Evolutionary conservation across 2,888 invertebrate species (phyloP), one percentile per base, ranked within the genome.

Genomic region (Erynnis tages): DNA sequence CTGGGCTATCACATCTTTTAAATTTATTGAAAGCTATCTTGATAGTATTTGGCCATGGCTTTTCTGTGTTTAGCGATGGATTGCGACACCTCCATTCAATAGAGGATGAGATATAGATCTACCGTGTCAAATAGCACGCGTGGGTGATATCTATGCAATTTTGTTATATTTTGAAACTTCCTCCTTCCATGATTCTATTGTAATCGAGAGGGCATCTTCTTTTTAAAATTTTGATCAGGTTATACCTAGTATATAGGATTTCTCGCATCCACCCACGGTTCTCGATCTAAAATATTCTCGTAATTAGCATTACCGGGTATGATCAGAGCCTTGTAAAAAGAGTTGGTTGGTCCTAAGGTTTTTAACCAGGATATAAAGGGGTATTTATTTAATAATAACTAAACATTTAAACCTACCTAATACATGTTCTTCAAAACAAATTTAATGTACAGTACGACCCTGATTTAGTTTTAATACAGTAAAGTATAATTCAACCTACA

Each of bases 1-100:
- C n/a, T n/a, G n/a, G n/a, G n/a, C n/a, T n/a, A n/a, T n/a, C n/a
- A n/a, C n/a, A n/a, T n/a, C n/a, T n/a, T n/a, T n/a, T n/a, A n/a
- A n/a, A 64, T 68, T 62, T 66, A 76, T 73, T 76, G 73, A 72
- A 78, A 75, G 73, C 69, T 63, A 83, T 84, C 82, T 77, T 74
- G 79, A 81, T 82, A 78, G 69, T 63, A 79, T 81, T 79, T 71
- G 77, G 73, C 81, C 81, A 66, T 85, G 81, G 79, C 78, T 80
- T 77, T 81, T 81, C 74, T 76, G 62, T 67, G 62, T 79, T 77
- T 73, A 73, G 79, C 56, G 64, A 67, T 69, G 58, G 62, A 58
- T 81, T 82, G 72, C 79, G 69, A 79, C 75, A 79, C 55, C 63
- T 55, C 57, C 58, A 71, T 73, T 73, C 66, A 71, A 71, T 68